Conservation (phyloP, 2,888 invertebrate species). For the Hymenopus coronatus region DNA sequence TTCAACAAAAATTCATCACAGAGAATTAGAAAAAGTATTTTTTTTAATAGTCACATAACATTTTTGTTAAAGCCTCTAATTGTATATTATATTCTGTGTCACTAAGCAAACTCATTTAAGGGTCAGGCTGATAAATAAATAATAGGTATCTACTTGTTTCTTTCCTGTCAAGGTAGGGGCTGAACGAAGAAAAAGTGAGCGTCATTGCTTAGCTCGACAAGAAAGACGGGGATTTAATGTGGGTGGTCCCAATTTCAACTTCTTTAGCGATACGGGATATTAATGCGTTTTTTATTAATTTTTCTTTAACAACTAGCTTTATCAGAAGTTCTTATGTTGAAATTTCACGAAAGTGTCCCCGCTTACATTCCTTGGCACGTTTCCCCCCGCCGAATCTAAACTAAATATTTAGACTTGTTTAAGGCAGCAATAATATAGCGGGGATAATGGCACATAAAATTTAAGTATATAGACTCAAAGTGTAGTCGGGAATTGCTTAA, state of each 20-base stretch:
- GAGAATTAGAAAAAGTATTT: too few relatives aligned
- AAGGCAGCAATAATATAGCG: constrained; percentile 18
- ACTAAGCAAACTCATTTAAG: too few relatives aligned
- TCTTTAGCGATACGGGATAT: background rate
- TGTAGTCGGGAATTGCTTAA: constrained; percentile 13
- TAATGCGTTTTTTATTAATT: background rate
- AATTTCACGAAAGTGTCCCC: background rate
- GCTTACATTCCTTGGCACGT: constrained; percentile 25
- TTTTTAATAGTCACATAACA: too few relatives aligned
- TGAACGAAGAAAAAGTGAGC: too few relatives aligned
- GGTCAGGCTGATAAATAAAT: too few relatives aligned
- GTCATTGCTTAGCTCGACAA: background rate
- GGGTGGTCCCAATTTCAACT: background rate
- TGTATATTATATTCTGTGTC: too few relatives aligned
- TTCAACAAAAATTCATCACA: too few relatives aligned
- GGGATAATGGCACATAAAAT: constrained; percentile 11
- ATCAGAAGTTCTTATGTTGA: background rate
- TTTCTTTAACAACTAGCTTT: background rate
- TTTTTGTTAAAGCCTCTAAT: too few relatives aligned
- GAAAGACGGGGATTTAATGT: too few relatives aligned
- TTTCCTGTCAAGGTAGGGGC: too few relatives aligned
- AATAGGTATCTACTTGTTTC: too few relatives aligned
- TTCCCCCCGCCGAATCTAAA: constrained; percentile 7
- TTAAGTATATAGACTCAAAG: constrained; percentile 11
- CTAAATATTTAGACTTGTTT: constrained; percentile 27